phyloP scores from a whole-genome alignment of 2,113 vertebrate species.

The Blennius ocellaris region DNA sequence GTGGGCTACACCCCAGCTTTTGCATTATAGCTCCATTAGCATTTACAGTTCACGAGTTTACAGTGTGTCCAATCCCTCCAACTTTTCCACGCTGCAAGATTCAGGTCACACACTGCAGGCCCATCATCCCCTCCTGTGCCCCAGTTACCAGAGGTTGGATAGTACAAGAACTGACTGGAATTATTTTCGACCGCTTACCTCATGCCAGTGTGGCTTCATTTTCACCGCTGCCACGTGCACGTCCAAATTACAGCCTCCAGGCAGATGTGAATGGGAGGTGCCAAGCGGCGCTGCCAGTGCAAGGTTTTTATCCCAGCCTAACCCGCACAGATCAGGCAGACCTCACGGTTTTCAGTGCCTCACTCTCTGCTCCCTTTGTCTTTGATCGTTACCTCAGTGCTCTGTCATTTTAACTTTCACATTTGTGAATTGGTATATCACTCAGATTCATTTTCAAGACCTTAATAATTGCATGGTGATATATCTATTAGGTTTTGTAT shows the following conservation, averaged over 20 bases:
- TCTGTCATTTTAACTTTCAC: slow-evolving; percentile 34
- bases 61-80: slow-evolving; percentile 34
- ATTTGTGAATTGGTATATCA: slow-evolving; percentile 24
- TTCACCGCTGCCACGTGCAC: slow-evolving; percentile 79
- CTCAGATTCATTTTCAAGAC: slow-evolving; percentile 23
- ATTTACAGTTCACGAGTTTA: slow-evolving; percentile 44
- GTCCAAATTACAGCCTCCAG: slow-evolving; percentile 80
- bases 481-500: slow-evolving; percentile 9
- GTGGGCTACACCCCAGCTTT: slow-evolving; percentile 33
- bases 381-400: slow-evolving; percentile 55
- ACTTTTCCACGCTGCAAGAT: slow-evolving; percentile 58
- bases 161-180: slow-evolving; percentile 61
- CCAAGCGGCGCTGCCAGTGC: slow-evolving; percentile 55
- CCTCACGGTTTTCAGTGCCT: slow-evolving; percentile 34
- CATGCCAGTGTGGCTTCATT: slow-evolving; percentile 77
- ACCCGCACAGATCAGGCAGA: slow-evolving; percentile 49
- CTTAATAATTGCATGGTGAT: slow-evolving; percentile 30
- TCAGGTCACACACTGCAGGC: slow-evolving; percentile 56
- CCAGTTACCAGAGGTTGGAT: slow-evolving; percentile 49
- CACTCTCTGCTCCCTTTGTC: slow-evolving; percentile 30
- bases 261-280: slow-evolving; percentile 70
- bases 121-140: slow-evolving; percentile 37
- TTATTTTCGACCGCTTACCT: slow-evolving; percentile 80
- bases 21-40: slow-evolving; percentile 59
- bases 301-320: slow-evolving; percentile 51